Evolutionary conservation across 2,888 invertebrate species (phyloP).

Genomic region (Megalurothrips usitatus): DNA sequence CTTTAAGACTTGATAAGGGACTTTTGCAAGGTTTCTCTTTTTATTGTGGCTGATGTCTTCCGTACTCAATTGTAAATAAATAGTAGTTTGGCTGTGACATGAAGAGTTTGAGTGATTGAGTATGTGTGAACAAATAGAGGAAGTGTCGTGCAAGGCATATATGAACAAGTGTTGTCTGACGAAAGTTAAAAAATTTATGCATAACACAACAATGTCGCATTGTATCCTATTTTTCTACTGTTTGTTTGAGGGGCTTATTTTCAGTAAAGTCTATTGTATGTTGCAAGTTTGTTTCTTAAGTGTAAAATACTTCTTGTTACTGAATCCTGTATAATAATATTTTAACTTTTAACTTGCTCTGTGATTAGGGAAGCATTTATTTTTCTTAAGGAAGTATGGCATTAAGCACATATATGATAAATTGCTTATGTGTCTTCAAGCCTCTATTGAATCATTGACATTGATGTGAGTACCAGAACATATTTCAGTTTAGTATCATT

Average conservation of each 20-base stretch:
- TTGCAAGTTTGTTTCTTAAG: constrained; percentile 8
- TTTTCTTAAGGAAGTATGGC: background rate
- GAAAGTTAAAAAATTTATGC: background rate
- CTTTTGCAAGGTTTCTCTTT: background rate
- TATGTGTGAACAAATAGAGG: background rate
- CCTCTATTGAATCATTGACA: background rate
- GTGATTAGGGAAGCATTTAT: constrained; percentile 25
- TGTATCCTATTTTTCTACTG: constrained; percentile 23
- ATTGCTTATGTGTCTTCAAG: background rate
- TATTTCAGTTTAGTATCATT: background rate
- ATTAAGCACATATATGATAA: background rate
- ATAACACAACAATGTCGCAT: background rate
- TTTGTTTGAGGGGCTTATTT: constrained; percentile 19
- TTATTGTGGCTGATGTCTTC: constrained; percentile 19
- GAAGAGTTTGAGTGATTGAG: background rate
- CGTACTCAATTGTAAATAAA: constrained; percentile 18
- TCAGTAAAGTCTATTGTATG: constrained; percentile 20
- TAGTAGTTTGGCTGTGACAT: constrained; percentile 24
- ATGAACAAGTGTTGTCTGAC: background rate
- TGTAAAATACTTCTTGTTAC: constrained; percentile 18
- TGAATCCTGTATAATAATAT: background rate
- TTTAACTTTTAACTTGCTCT: constrained; percentile 16
- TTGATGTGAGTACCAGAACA: background rate
- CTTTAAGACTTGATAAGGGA: background rate
- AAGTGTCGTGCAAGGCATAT: background rate